Evolutionary conservation across 2,113 vertebrate species (phyloP), one percentile per base, ranked within the genome.

Genomic region (Peromyscus leucopus): DNA sequence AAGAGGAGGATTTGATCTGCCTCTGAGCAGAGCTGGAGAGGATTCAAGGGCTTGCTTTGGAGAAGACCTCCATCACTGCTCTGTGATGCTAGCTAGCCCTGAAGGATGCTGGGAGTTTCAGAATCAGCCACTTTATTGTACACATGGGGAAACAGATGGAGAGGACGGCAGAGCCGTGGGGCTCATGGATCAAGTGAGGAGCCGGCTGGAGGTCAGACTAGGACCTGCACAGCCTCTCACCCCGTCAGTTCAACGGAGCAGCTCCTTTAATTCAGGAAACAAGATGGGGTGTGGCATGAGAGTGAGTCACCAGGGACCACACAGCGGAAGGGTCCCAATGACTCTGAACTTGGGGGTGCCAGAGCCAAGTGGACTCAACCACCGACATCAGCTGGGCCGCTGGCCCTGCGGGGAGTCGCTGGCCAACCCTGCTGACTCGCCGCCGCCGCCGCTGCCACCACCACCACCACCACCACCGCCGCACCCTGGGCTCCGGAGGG

Each of bases 1-100:
- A 59, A 76, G 96, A 48, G 42, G 22, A 31, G n/a, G 78, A 89
- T 83, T 74, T 89, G 86, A 94, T 65, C 61, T 80, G 74, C 57
- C 57, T 80, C 39, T 26, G 89, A 90, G 87, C 31, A 28, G 87
- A 63, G 74, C 74, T 15, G 79, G 69, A 0, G 16, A 85, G 55
- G 61, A 69, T 88, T 96, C 83, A 61, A 84, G 90, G 89, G 67
- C 4, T 36, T 5, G 55, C 36, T 93, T 65, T 78, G 42, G 93
- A 95, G 92, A 75, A 74, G 39, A 48, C 76, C 33, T n/a, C 65
- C 0, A 21, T 16, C 87, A 84, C 59, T 94, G 93, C 71, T 94
- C 46, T 21, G 7, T 0, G 11, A 75, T 83, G 75, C 42, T 48
- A 91, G 72, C 39, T 48, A 91, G 72, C 39, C 91, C 72, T 39